phyloP scores from a whole-genome alignment of 2,113 vertebrate species.

The Gadus macrocephalus region DNA sequence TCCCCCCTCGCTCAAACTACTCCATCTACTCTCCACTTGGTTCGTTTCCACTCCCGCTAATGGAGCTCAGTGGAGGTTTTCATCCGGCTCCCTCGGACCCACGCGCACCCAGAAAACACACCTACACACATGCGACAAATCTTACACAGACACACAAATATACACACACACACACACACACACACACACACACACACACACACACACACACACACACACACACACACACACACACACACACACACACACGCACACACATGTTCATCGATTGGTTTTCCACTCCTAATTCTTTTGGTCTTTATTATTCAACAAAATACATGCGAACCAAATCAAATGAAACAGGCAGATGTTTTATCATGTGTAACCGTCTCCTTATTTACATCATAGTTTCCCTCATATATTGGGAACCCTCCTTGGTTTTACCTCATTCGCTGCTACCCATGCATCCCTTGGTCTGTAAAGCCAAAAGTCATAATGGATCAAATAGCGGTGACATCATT shows the following conservation, averaged over 20 bases:
- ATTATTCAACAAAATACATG: too few species aligned
- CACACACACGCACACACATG: neutral
- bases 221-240: neutral
- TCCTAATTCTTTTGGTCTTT: too few species aligned
- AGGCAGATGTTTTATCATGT: too few species aligned
- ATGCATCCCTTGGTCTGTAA: constrained; percentile 18
- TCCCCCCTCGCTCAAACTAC: constrained; percentile 42
- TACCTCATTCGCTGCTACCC: constrained; percentile 13
- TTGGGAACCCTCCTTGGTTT: too few species aligned
- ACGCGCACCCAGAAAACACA: neutral
- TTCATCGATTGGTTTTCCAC: too few species aligned
- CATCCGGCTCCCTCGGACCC: neutral
- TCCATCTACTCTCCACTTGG: constrained; percentile 50
- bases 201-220: constrained; percentile 1
- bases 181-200: neutral
- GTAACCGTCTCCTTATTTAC: too few species aligned
- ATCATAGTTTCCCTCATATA: too few species aligned
- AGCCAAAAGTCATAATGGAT: constrained; percentile 26
- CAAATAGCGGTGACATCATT: constrained; percentile 33
- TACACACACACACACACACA: constrained; percentile 1
- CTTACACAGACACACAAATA: neutral
- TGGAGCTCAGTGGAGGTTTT: constrained; percentile 47
- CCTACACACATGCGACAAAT: neutral
- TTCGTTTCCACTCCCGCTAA: constrained; percentile 47
- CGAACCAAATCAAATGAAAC: too few species aligned